Evolutionary conservation across 2,797 vertebrate species (phyloP), one percentile per base, ranked within the genome.

Genomic region (Acanthurus lineatus): DNA sequence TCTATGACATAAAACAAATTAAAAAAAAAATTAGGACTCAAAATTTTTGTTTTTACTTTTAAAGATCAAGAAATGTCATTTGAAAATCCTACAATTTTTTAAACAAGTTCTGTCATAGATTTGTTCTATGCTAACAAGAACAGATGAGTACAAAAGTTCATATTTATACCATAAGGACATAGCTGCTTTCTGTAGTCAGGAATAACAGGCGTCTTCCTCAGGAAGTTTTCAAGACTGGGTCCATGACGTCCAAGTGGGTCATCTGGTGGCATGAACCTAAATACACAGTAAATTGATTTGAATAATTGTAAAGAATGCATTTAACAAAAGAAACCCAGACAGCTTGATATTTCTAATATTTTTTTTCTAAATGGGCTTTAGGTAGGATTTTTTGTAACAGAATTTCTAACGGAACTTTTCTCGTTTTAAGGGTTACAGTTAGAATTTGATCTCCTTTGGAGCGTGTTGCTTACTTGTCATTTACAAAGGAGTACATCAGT

Each of bases 401-500:
- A 51, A 20, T 65, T 65, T 52, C n/a, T 16, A 22, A 42, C n/a
- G 2, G 8, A 11, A 15, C 11, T 12, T 14, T 40, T 48, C 17
- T 48, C 1, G 5, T 4, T 48, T 15, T 15, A 48, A 48, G 47
- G 47, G 47, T 42, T 42, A 42, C 12, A 16, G 16, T 19, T 16
- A 15, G 16, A 35, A 53, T 14, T 16, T 1, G 1, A 58, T 68
- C 3, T 61, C 6, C 9, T 65, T 58, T 28, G 5, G 1, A 7
- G 14, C 10, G 16, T n/a, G 15, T 44, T 47, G 88, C 98, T 97
- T 95, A 99, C 98, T 99, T 99, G 96, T 99, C 98, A 70, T 99
- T 99, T 76, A 99, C 98, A 87, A 99, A 99, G 2, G 98, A 99
- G 90, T 99, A 99, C 98, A 99, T 99, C 80, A 99, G 94, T 76